These are phyloP conservation scores for Drosophila anomelani DNA, from an alignment of 2,888 invertebrate species.

Conservation along the genomic window DNA sequence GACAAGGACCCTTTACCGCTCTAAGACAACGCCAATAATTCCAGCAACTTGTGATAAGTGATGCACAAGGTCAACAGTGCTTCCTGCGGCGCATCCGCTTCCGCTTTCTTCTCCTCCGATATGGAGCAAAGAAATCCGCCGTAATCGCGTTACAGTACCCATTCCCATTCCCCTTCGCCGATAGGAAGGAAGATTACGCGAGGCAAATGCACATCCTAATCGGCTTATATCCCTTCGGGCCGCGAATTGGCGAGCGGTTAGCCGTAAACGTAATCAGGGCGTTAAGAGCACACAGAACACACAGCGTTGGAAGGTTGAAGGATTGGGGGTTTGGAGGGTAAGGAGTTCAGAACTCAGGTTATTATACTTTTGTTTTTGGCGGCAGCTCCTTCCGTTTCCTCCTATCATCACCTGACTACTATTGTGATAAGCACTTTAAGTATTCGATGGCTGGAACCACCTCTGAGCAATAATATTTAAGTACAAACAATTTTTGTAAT, in stretches of 20 bases:
- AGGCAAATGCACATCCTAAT: constrained; percentile 43
- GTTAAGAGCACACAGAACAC: not conserved
- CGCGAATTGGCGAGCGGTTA: constrained; percentile 15
- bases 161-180: not conserved
- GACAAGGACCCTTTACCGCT: constrained; percentile 26
- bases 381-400: not conserved
- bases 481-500: not conserved
- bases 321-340: not conserved
- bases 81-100: constrained; percentile 3
- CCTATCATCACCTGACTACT: not conserved
- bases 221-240: constrained; percentile 20
- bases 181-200: constrained; percentile 5
- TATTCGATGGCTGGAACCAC: not conserved
- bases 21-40: constrained; percentile 30
- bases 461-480: not conserved
- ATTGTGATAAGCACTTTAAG: not conserved
- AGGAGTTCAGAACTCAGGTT: not conserved
- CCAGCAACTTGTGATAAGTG: constrained; percentile 38
- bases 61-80: constrained; percentile 40
- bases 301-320: not conserved
- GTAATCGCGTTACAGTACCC: constrained; percentile 33
- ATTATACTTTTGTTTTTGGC: not conserved
- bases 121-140: constrained; percentile 18
- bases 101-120: not conserved
- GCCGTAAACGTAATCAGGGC: constrained; percentile 18